phyloP scores from a whole-genome alignment of 2,888 invertebrate genomes.

The Orthosia incerta region DNA sequence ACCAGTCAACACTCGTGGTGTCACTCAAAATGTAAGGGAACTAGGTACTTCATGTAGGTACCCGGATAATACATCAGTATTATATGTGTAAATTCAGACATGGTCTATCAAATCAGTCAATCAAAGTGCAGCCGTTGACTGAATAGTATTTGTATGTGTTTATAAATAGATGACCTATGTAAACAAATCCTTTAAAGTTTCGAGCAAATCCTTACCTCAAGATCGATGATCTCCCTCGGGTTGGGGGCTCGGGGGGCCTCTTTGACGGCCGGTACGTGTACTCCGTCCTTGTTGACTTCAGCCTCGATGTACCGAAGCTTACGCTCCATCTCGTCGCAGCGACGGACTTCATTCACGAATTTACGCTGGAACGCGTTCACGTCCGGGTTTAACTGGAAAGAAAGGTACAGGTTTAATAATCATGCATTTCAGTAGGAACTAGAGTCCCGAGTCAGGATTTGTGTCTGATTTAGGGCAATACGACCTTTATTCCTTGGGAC shows the following conservation, averaged over 20 bases:
- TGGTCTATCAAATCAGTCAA: too few relatives aligned
- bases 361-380: constrained; percentile 97
- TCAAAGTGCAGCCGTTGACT: too few relatives aligned
- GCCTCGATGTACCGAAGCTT: constrained; percentile 96
- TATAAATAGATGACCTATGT: too few relatives aligned
- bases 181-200: too few relatives aligned
- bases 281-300: constrained; percentile 96
- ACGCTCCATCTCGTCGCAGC: constrained; percentile 98
- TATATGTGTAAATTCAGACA: too few relatives aligned
- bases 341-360: constrained; percentile 97
- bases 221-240: constrained; percentile 96
- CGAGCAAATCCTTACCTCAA: constrained; percentile 91
- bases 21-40: neutral
- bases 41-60: neutral
- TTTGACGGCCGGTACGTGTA: constrained; percentile 94
- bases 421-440: neutral
- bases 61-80: too few relatives aligned
- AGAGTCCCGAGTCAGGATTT: too few relatives aligned
- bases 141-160: too few relatives aligned
- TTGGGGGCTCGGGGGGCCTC: constrained; percentile 95
- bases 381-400: constrained; percentile 94
- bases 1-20: neutral
- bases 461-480: too few relatives aligned
- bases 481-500: too few relatives aligned
- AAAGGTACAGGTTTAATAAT: constrained; percentile 27